Percentiles rank a stretch among this genome's conserved stretches.
phyloP scores from a whole-genome alignment of 2,113 vertebrate genomes.

The Lathamus discolor region DNA sequence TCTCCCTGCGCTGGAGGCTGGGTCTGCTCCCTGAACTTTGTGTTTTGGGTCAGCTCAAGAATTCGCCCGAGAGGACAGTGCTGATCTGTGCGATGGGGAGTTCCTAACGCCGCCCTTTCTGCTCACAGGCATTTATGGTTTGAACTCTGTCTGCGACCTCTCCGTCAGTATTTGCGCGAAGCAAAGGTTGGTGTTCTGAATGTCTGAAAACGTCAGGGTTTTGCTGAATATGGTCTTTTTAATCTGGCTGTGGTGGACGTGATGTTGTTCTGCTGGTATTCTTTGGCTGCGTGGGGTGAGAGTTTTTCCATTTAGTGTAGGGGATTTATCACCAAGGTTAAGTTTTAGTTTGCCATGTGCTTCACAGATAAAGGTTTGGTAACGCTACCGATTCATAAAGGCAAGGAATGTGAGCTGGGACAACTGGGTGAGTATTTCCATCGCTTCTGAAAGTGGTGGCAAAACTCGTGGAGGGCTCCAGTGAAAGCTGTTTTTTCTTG shows the following conservation, averaged over 20 bases:
- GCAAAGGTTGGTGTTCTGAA: neutral
- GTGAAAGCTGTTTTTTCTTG: neutral
- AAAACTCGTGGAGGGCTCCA: neutral
- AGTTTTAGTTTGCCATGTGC: neutral
- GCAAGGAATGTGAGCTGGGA: neutral
- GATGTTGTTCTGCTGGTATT: neutral
- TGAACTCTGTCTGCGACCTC: neutral
- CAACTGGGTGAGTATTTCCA: neutral
- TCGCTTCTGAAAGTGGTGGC: neutral
- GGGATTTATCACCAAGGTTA: neutral
- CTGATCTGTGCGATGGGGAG: neutral
- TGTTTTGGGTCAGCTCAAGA: conserved; percentile 35
- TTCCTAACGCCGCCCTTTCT: neutral
- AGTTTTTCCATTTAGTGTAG: neutral
- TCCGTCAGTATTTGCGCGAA: accelerated
- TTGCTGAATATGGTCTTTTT: neutral
- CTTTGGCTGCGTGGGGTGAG: neutral
- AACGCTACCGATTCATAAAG: neutral
- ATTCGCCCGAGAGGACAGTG: neutral
- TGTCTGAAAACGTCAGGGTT: neutral
- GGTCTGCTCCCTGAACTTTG: conserved; percentile 15
- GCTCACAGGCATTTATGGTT: neutral
- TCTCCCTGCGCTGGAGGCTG: neutral
- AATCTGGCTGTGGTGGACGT: neutral
- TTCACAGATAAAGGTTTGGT: neutral